These are phyloP conservation scores for Sebastes cheni DNA, from an alignment of 2,797 vertebrate genomes.

Conservation along the genomic window DNA sequence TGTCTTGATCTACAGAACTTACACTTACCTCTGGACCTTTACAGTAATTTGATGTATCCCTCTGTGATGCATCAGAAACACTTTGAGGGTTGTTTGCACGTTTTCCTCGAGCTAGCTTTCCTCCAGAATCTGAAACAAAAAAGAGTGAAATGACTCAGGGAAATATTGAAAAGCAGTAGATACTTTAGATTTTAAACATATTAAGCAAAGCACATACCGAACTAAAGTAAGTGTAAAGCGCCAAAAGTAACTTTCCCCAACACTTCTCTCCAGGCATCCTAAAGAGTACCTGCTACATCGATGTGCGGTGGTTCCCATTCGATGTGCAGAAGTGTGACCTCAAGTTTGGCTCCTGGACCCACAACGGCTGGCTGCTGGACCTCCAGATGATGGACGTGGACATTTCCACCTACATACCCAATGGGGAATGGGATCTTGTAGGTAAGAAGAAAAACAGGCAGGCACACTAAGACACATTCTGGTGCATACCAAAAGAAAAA, in stretches of 20 bases:
- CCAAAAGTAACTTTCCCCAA: neutral
- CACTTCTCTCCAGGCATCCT: conserved; percentile 76
- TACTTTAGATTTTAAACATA: neutral
- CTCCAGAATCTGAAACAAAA: neutral
- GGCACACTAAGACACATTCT: neutral
- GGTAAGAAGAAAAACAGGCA: conserved; percentile 73
- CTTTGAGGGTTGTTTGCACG: neutral
- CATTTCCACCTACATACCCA: conserved; percentile 91
- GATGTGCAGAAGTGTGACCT: conserved; percentile 93
- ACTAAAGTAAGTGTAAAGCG: neutral
- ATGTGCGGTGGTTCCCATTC: conserved; percentile 94
- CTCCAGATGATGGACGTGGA: conserved; percentile 93
- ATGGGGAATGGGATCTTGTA: conserved; percentile 93
- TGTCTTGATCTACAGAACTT: neutral
- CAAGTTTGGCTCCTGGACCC: conserved; percentile 95
- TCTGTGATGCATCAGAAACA: neutral
- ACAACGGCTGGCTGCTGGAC: conserved; percentile 92
- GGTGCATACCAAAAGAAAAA: neutral
- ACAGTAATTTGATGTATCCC: neutral
- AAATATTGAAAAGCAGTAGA: neutral
- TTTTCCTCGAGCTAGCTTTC: neutral
- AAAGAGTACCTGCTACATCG: conserved; percentile 93
- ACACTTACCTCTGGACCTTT: neutral
- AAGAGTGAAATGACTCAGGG: neutral
- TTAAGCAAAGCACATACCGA: neutral